A percentile compares a stretch with the other conserved stretches of the same genome.
phyloP scores from a whole-genome alignment of 2,888 invertebrate species.

The Noctuana brunneofusca region DNA sequence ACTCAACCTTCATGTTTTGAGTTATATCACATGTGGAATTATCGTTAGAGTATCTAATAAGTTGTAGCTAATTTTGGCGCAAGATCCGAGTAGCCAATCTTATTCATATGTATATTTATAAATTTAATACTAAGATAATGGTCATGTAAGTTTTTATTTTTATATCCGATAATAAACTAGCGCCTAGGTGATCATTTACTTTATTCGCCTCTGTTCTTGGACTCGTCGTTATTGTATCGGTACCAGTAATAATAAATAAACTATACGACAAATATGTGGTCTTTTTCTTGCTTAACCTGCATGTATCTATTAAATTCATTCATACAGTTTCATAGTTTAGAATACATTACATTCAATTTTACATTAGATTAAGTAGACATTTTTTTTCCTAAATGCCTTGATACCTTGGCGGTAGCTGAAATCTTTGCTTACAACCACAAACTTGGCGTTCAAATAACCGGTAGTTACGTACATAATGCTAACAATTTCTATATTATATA shows the following conservation, averaged over 20 bases:
- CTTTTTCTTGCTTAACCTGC: conserved; percentile 70
- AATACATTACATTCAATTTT: not conserved
- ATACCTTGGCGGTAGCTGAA: no score
- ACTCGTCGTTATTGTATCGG: conserved; percentile 64
- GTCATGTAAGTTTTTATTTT: conserved; percentile 75
- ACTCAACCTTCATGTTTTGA: conserved; percentile 22
- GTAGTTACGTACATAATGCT: no score
- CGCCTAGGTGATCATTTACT: conserved; percentile 54
- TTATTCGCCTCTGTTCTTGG: conserved; percentile 55
- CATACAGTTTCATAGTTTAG: not conserved
- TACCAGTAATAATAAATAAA: conserved; percentile 76
- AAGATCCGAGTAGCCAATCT: conserved; percentile 36
- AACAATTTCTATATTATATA: no score
- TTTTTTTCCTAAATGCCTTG: not conserved
- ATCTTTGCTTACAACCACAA: no score
- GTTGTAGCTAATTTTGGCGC: conserved; percentile 34
- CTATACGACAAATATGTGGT: conserved; percentile 70
- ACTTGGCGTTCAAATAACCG: no score
- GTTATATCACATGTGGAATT: conserved; percentile 10
- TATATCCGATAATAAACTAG: conserved; percentile 66
- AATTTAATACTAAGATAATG: conserved; percentile 43
- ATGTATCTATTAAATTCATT: not conserved
- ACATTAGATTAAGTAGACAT: not conserved
- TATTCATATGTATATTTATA: conserved; percentile 42
- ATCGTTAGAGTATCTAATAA: conserved; percentile 33